A percentile compares a stretch with the other conserved stretches of the same genome.
phyloP scores from a whole-genome alignment of 2,888 invertebrate species.

The Andrena bucephala region DNA sequence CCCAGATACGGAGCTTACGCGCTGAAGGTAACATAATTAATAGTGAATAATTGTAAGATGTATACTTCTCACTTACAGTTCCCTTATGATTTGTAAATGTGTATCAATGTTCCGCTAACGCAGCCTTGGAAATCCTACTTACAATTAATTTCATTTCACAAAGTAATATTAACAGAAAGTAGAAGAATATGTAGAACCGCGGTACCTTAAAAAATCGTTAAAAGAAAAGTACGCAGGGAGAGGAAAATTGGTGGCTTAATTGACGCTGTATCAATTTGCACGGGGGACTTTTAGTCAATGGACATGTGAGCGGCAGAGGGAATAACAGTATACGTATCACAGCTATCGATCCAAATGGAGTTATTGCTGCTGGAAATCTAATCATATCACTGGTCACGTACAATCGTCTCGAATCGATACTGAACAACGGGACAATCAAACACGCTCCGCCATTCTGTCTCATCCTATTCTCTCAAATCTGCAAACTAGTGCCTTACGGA shows the following conservation, averaged over 20 bases:
- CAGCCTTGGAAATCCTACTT: too few species aligned
- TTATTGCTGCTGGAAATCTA: constrained; percentile 65
- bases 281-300: constrained; percentile 28
- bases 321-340: constrained; percentile 53
- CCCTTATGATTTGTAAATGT: too few species aligned
- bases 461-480: constrained; percentile 53
- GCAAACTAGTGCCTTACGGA: constrained; percentile 49
- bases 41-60: neutral
- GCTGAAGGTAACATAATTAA: constrained; percentile 90
- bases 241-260: neutral
- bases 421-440: constrained; percentile 71
- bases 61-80: too few species aligned
- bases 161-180: too few species aligned
- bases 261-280: constrained; percentile 27
- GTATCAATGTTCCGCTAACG: too few species aligned
- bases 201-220: neutral
- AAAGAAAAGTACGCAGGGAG: neutral
- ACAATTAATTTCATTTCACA: too few species aligned
- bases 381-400: constrained; percentile 72
- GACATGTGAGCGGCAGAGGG: constrained; percentile 15
- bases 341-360: constrained; percentile 67
- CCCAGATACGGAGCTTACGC: constrained; percentile 91
- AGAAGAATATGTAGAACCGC: neutral
- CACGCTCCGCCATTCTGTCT: constrained; percentile 60
- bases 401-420: constrained; percentile 71